These are phyloP conservation scores for Urechis unicinctus DNA, from an alignment of 2,888 invertebrate genomes.

Conservation along the genomic window DNA sequence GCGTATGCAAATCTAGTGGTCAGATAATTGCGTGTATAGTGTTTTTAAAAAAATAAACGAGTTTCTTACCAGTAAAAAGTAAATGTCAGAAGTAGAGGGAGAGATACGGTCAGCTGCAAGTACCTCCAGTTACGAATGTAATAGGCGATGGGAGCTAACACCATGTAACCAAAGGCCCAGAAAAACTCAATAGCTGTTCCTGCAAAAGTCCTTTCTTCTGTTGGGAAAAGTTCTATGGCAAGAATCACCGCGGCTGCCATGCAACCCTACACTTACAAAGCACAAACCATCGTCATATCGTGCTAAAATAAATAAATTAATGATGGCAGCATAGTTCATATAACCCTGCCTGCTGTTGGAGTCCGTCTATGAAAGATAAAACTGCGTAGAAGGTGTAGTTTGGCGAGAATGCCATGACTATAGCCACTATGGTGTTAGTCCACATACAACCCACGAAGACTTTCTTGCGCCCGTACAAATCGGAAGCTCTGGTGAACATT, in stretches of 20 bases:
- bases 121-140: slow-evolving; percentile 6
- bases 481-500: slow-evolving; percentile 1
- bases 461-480: slow-evolving; percentile 2
- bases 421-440: slow-evolving; percentile 1
- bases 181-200: slow-evolving; percentile 5
- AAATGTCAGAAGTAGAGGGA: slow-evolving; percentile 1
- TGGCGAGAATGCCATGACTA: not conserved
- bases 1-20: too few relatives aligned
- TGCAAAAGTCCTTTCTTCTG: slow-evolving; percentile 5
- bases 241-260: not conserved
- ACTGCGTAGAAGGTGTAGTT: not conserved
- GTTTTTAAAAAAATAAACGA: too few relatives aligned
- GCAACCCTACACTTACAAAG: slow-evolving; percentile 1
- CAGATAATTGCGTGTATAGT: too few relatives aligned
- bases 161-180: slow-evolving; percentile 9
- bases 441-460: slow-evolving; percentile 7
- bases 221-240: slow-evolving; percentile 4
- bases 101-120: not conserved
- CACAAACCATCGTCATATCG: too few relatives aligned
- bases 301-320: too few relatives aligned
- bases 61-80: slow-evolving; percentile 7
- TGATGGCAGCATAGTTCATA: too few relatives aligned
- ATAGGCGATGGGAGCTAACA: slow-evolving; percentile 2
- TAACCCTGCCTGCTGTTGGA: slow-evolving; percentile 7
- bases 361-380: slow-evolving; percentile 3